phyloP scores from a whole-genome alignment of 2,888 invertebrate genomes.

The Cataglyphis livida region DNA sequence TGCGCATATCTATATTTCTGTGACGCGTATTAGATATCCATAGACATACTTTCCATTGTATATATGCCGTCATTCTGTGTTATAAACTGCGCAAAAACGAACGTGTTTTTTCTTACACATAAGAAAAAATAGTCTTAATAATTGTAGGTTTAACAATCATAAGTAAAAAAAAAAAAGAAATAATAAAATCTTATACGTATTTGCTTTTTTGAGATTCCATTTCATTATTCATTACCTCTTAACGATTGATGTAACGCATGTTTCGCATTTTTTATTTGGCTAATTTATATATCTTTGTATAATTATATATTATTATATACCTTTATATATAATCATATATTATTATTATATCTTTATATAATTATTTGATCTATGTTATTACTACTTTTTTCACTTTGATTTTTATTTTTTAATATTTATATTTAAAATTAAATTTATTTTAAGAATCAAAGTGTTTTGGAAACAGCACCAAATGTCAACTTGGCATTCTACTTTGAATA shows the following conservation, averaged over 20 bases:
- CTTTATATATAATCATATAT: background rate
- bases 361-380: background rate
- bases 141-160: background rate
- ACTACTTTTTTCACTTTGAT: background rate
- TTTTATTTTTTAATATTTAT: background rate
- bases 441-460: background rate
- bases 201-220: slow-evolving; percentile 5
- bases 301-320: background rate
- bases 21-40: slow-evolving; percentile 24
- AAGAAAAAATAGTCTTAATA: background rate
- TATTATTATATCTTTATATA: background rate
- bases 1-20: slow-evolving; percentile 7
- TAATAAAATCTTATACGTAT: background rate
- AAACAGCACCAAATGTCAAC: background rate
- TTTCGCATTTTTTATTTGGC: background rate
- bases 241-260: background rate
- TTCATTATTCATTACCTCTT: background rate
- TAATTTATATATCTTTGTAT: background rate
- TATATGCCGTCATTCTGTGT: background rate
- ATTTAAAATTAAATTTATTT: background rate
- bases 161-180: background rate
- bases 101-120: background rate
- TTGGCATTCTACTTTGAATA: background rate
- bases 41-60: background rate
- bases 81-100: slow-evolving; percentile 25